phyloP scores from a whole-genome alignment of 2,797 vertebrate genomes.

The Coranthus polyacanthus region DNA sequence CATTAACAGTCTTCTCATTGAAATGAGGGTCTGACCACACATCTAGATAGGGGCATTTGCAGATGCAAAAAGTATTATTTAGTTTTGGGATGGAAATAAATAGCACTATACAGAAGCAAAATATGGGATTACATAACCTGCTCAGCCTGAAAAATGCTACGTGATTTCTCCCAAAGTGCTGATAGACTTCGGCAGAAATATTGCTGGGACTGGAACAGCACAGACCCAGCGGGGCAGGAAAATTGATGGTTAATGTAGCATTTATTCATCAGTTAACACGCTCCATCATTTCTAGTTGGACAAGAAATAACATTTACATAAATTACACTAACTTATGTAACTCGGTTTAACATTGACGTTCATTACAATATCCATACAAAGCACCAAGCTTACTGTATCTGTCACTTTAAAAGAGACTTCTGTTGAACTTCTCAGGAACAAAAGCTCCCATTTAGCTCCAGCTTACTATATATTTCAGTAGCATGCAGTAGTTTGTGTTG shows the following conservation, averaged over 20 bases:
- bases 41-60: constrained; percentile 3
- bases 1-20: neutral
- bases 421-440: too few relatives aligned
- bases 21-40: constrained; percentile 10
- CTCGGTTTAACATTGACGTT: neutral
- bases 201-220: neutral
- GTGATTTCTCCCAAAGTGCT: constrained; percentile 2
- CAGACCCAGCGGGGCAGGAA: constrained; percentile 9
- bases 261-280: constrained; percentile 4
- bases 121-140: constrained; percentile 9
- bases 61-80: constrained; percentile 19
- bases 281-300: neutral
- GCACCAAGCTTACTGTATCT: too few relatives aligned
- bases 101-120: neutral
- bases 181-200: constrained; percentile 3
- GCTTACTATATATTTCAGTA: too few relatives aligned
- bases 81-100: constrained; percentile 1
- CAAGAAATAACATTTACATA: constrained; percentile 10
- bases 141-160: constrained; percentile 9
- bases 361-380: too few relatives aligned
- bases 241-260: neutral
- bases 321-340: neutral
- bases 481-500: too few relatives aligned
- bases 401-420: too few relatives aligned
- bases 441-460: too few relatives aligned